Base-by-base conservation (phyloP, 2,797 vertebrate species). In the Podarcis siculus region DNA sequence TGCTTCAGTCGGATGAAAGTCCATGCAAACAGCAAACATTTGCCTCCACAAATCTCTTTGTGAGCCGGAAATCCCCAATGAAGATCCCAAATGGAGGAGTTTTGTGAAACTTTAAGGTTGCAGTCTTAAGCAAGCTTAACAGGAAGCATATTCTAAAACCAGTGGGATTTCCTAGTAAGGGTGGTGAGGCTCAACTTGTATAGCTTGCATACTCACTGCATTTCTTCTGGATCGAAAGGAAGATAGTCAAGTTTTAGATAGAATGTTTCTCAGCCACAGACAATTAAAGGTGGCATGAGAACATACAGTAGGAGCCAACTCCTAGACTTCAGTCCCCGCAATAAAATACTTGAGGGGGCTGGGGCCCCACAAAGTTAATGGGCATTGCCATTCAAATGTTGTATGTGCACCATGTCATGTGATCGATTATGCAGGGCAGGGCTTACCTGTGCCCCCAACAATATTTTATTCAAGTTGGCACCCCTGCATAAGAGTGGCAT, bases 1-100 rank as follows among this genome's bases (percentile, higher is more conserved):
- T 42, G 69, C 10, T 87, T 42, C 78, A 81, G 19, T 58, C 72
- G 78, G 78, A 72, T 81, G 5, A 66, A 90, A 90, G 23, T 25
- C 92, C 39, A 49, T 30, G 19, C 61, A 80, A 64, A 87, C 32
- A 64, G 13, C 61, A 80, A 64, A 87, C 32, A 64, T 73, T 61
- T 32, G 35, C n/a, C 13, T 73, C 27, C 25, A 71, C 45, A 79
- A 55, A 80, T 27, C 42, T 55, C 32, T 66, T 55, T 71, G 64
- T 32, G 45, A 72, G 21, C 45, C 32, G 39, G 67, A 79, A 72
- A 55, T 79, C 3, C 45, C 13, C 32, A 12, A 5, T n/a, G 67
- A 42, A 58, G n/a, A 37, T 58, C 49, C 15, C 35, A n/a, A 42
- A 35, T 23, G 32, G 9, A 79, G 25, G 25, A n/a, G 35, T 39